A percentile compares a stretch with the other conserved stretches of the same genome.
phyloP scores from a whole-genome alignment of 2,797 vertebrate genomes.

The Chrysocyon brachyurus region DNA sequence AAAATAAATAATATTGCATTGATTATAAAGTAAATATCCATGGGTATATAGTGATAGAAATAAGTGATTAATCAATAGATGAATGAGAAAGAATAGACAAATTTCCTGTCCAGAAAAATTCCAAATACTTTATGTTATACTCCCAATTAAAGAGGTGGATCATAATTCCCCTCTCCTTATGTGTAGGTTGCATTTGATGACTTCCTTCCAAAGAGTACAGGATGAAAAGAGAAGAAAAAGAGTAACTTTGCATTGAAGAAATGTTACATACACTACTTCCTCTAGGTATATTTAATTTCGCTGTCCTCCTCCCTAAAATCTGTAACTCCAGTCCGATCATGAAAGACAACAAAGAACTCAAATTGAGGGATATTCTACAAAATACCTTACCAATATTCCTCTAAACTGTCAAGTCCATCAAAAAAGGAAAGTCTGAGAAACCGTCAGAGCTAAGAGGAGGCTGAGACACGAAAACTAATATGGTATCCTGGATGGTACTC shows the following conservation, averaged over 20 bases:
- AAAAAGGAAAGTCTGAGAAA: slow-evolving; percentile 8
- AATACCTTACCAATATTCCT: neutral
- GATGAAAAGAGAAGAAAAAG: neutral
- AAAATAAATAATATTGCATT: slow-evolving; percentile 12
- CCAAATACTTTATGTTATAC: neutral
- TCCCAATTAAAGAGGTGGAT: neutral
- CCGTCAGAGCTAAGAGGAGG: neutral
- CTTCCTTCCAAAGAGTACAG: neutral
- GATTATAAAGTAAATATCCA: neutral
- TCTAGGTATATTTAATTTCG: neutral
- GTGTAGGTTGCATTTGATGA: neutral
- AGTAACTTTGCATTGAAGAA: neutral
- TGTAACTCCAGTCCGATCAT: neutral
- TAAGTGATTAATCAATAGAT: neutral
- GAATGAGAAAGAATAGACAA: neutral
- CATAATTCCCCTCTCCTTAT: neutral
- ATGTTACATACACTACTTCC: neutral
- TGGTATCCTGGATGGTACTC: neutral
- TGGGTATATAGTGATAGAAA: neutral
- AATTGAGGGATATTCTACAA: neutral
- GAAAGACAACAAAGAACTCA: neutral
- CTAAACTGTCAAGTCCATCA: slow-evolving; percentile 6
- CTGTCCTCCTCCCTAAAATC: neutral
- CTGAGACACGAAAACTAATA: neutral
- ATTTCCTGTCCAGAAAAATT: neutral